phyloP scores from a whole-genome alignment of 2,888 invertebrate species.

The Eurytoma adleriae region DNA sequence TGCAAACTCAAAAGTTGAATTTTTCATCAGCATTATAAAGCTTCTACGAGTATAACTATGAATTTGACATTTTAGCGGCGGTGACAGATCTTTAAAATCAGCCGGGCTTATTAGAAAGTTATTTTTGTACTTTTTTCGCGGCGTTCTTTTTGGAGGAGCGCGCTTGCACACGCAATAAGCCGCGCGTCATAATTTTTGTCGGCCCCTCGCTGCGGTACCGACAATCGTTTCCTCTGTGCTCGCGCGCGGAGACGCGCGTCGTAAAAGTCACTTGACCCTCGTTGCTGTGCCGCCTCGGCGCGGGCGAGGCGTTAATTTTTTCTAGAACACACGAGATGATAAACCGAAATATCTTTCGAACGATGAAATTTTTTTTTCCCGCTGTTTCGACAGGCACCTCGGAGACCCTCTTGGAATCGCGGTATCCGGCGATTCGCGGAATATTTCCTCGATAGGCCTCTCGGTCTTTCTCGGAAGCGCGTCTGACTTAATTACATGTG shows the following conservation, averaged over 20 bases:
- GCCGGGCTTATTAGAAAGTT: conserved; percentile 3
- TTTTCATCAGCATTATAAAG: neutral
- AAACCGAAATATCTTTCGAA: conserved; percentile 31
- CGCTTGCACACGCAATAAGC: neutral
- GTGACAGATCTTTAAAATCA: neutral
- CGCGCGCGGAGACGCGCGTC: conserved; percentile 14
- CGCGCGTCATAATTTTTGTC: neutral
- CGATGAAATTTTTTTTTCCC: conserved; percentile 8
- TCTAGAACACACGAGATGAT: conserved; percentile 9
- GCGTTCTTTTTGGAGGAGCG: neutral
- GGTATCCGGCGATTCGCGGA: conserved; percentile 49
- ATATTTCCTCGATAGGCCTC: conserved; percentile 57
- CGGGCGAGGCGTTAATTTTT: conserved; percentile 34
- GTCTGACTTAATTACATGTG: conserved; percentile 67
- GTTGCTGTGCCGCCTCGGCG: conserved; percentile 15
- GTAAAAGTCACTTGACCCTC: conserved; percentile 42
- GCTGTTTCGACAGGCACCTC: neutral
- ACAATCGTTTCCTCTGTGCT: conserved; percentile 15
- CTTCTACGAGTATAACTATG: neutral
- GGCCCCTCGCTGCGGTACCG: conserved; percentile 6
- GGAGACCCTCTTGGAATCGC: conserved; percentile 45
- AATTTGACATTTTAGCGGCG: neutral
- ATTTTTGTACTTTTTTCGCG: conserved; percentile 14
- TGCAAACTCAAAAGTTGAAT: no score
- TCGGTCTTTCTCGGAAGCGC: conserved; percentile 66